Evolutionary conservation across 2,113 vertebrate species (phyloP), one percentile per base, ranked within the genome.

Genomic region (Notarius lentiginosus): DNA sequence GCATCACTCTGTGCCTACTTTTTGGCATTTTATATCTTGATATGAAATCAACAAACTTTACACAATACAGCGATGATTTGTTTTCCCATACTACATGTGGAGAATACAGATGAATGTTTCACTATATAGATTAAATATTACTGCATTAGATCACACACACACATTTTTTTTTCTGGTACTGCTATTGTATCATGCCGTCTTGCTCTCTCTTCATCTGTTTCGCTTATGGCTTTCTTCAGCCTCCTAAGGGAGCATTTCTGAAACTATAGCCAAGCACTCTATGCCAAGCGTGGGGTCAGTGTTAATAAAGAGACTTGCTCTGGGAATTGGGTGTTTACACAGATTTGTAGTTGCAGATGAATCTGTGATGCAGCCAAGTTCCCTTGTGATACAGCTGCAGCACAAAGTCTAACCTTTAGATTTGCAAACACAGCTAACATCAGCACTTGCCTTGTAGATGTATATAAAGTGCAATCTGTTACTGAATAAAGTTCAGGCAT

Each of bases 281-380:
- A 55, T 81, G 86, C 72, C 79, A 82, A 73, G 22, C 70, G 53
- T 86, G 73, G 65, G 86, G 87, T 90, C 89, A 88, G 60, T 84
- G 80, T 87, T 88, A 86, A 88, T 88, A 88, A 88, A 90, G 83
- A 82, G 27, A 88, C 83, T n/a, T 65, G 63, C 63, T 84, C 27
- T 60, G 77, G 82, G 72, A 88, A 81, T 81, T 85, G 68, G 76
- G 81, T 83, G 86, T 83, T 83, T 68, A 72, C 49, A 81, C 22
- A 75, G 55, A 49, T 85, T 84, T 86, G 63, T 83, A 72, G 73
- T 84, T 72, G 34, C 49, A 63, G 66, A 3, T 20, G 15, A 83
- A 30, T 84, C 75, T 30, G 53, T 84, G 55, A 63, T 84, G 61
- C 49, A 88, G 60, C 66, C 76, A 81, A 68, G 34, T 55, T 82